phyloP scores from a whole-genome alignment of 1,140 invertebrate species.

The Leptopilina clavipes region DNA sequence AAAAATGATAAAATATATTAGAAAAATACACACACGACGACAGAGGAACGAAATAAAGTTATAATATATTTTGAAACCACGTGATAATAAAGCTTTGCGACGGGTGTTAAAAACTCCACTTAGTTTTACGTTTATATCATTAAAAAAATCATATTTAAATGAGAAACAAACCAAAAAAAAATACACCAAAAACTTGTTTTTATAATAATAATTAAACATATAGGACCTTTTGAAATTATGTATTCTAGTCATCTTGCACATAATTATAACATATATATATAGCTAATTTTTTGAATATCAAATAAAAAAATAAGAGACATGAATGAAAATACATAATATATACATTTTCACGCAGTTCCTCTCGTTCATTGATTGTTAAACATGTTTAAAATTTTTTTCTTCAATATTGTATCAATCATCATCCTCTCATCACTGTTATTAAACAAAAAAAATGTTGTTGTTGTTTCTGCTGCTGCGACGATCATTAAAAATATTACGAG shows the following conservation, averaged over 20 bases:
- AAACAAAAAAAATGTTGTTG: neutral
- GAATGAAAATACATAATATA: neutral
- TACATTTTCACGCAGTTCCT: neutral
- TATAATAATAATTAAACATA: neutral
- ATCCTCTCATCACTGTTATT: slow-evolving; percentile 21
- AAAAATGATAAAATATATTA: slow-evolving; percentile 46
- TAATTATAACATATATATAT: neutral
- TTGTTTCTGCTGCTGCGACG: slow-evolving; percentile 2
- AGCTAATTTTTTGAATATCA: too few relatives aligned
- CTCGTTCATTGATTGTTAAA: slow-evolving; percentile 23
- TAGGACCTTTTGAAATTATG: neutral
- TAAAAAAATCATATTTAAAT: neutral
- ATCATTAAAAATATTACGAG: neutral
- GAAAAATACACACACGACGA: slow-evolving; percentile 44
- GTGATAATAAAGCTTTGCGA: slow-evolving; percentile 47
- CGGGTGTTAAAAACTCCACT: slow-evolving; percentile 55
- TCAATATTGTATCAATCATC: neutral
- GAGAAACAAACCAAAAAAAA: too few relatives aligned
- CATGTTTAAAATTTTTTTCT: slow-evolving; percentile 8
- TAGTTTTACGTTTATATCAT: slow-evolving; percentile 12
- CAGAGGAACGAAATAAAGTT: slow-evolving; percentile 50
- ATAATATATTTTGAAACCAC: slow-evolving; percentile 47
- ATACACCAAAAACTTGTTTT: slow-evolving; percentile 9
- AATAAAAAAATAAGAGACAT: neutral
- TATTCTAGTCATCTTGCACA: neutral